A percentile compares a stretch with the other conserved stretches of the same genome.
phyloP scores from a whole-genome alignment of 2,797 vertebrate genomes.

The Dipus sagitta region DNA sequence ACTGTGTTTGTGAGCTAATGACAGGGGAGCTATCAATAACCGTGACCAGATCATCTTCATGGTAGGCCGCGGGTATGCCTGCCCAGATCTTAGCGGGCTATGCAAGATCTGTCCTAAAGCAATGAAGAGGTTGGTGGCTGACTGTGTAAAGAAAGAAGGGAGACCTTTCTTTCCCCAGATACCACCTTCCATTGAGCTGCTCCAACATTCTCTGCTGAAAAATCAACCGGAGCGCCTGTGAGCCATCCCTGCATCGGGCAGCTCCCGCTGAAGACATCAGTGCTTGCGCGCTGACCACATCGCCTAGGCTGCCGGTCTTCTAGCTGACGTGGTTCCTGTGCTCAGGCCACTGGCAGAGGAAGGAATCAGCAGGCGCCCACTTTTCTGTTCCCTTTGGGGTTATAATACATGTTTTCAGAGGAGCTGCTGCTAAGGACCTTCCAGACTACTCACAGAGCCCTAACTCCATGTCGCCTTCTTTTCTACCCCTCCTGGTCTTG shows the following conservation, averaged over 20 bases:
- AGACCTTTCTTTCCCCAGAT: constrained; percentile 98
- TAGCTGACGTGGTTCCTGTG: too few relatives aligned
- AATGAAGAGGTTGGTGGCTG: too few relatives aligned
- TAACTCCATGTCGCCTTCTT: constrained; percentile 86
- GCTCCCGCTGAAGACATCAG: constrained; percentile 20
- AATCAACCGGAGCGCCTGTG: constrained; percentile 98
- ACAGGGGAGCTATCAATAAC: constrained; percentile 96
- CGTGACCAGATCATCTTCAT: constrained; percentile 95
- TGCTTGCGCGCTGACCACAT: too few relatives aligned
- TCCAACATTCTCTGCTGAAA: constrained; percentile 98
- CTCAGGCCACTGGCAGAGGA: too few relatives aligned
- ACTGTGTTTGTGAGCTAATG: constrained; percentile 98
- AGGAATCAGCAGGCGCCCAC: neutral
- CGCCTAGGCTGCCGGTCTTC: too few relatives aligned
- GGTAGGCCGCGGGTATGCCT: too few relatives aligned
- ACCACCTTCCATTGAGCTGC: constrained; percentile 97
- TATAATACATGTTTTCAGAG: constrained; percentile 64
- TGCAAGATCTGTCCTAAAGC: too few relatives aligned
- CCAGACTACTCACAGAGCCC: constrained; percentile 82
- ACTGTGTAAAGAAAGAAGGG: constrained; percentile 86
- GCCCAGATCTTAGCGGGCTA: too few relatives aligned
- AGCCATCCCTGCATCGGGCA: constrained; percentile 97
- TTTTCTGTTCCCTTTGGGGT: constrained; percentile 63
- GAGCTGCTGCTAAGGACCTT: constrained; percentile 67
- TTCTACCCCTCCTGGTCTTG: constrained; percentile 81